Conservation (phyloP, 2,888 invertebrate species). For the Cosmia trapezina region DNA sequence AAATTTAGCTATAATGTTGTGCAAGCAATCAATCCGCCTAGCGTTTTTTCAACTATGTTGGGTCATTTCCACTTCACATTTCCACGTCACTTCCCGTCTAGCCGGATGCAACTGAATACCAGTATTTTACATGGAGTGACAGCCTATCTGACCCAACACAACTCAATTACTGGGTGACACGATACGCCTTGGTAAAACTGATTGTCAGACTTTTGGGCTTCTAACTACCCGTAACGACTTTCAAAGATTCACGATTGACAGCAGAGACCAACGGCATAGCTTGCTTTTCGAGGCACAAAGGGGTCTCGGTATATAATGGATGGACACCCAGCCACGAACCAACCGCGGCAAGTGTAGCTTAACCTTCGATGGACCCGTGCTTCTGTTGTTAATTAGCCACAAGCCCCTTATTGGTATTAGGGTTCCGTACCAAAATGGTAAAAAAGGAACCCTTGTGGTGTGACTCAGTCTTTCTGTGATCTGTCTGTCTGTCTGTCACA, state of each 20-base stretch:
- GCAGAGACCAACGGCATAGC: background rate
- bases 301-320: background rate
- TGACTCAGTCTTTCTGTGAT: too few species aligned
- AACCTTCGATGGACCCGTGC: background rate
- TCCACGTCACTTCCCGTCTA: too few species aligned
- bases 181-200: too few species aligned
- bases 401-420: background rate
- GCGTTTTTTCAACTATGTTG: background rate
- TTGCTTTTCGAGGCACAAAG: background rate
- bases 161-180: too few species aligned
- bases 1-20: background rate
- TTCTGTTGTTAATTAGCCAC: background rate
- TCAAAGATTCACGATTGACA: background rate
- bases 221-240: too few species aligned
- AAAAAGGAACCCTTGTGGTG: too few species aligned
- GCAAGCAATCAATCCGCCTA: background rate
- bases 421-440: too few species aligned
- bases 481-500: too few species aligned
- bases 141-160: too few species aligned
- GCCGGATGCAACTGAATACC: too few species aligned
- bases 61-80: background rate
- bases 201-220: too few species aligned
- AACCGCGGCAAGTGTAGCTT: background rate
- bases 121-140: too few species aligned
- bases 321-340: background rate